These are phyloP conservation scores for Arizona elegans DNA, from an alignment of 2,113 vertebrate species.

Conservation along the genomic window DNA sequence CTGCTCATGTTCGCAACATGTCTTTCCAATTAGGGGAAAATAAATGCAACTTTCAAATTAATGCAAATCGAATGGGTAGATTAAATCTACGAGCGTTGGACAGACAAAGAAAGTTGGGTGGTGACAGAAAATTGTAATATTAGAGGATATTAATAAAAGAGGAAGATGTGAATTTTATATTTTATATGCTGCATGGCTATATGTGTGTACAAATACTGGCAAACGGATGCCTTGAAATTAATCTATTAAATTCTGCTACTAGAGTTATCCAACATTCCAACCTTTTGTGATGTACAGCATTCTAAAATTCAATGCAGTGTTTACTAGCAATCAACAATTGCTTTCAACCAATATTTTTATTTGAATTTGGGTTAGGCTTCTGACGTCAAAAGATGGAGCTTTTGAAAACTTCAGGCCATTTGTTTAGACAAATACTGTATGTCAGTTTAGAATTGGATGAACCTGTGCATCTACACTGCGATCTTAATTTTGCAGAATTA, in stretches of 20 bases:
- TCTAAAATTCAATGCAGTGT: background rate
- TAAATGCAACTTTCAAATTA: slow-evolving; percentile 71
- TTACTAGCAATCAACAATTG: background rate
- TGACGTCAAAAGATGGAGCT: background rate
- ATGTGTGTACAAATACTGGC: slow-evolving; percentile 17
- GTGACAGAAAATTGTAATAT: slow-evolving; percentile 53
- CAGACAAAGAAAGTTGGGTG: slow-evolving; percentile 58
- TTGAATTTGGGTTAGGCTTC: background rate
- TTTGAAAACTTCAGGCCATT: background rate
- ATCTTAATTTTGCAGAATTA: background rate
- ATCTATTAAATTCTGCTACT: background rate
- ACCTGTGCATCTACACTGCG: background rate
- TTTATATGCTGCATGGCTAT: slow-evolving; percentile 41
- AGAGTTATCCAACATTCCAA: background rate
- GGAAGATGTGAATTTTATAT: slow-evolving; percentile 19
- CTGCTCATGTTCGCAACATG: slow-evolving; percentile 62
- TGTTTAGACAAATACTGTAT: background rate
- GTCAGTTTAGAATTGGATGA: background rate
- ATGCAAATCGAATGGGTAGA: slow-evolving; percentile 72
- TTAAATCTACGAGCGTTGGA: slow-evolving; percentile 65
- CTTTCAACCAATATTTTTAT: background rate
- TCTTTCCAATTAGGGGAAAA: slow-evolving; percentile 64
- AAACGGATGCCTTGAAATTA: background rate
- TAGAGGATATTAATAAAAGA: slow-evolving; percentile 35
- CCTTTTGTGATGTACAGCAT: background rate